Percentiles rank a stretch among this genome's conserved stretches.
Evolutionary conservation across 2,888 invertebrate species (phyloP).

Genomic region (Volucella zonaria): DNA sequence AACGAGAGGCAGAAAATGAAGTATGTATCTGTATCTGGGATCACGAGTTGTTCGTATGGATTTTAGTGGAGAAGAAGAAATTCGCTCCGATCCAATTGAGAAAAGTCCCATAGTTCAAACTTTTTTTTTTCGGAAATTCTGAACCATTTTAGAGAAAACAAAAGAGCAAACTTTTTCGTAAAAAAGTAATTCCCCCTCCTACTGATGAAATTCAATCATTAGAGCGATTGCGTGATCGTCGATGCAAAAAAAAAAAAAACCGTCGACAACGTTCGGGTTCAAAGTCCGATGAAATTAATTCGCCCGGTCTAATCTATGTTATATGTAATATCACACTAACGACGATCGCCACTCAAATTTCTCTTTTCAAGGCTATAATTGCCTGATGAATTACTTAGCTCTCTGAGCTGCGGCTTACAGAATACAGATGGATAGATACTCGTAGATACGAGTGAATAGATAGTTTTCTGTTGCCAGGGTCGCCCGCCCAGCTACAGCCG

Average conservation of each 20-base stretch:
- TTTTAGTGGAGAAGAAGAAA: not conserved
- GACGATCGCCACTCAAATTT: slow-evolving; percentile 9
- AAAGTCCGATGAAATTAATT: slow-evolving; percentile 19
- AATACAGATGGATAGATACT: not conserved
- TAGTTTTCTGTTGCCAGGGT: not conserved
- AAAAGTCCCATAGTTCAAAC: no score
- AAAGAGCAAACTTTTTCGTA: not conserved
- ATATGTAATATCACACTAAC: no score
- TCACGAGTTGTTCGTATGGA: not conserved
- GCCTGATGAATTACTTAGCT: slow-evolving; percentile 10
- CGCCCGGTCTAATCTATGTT: not conserved
- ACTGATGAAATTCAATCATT: not conserved
- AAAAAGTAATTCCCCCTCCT: not conserved
- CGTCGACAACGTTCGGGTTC: not conserved
- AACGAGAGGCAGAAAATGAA: no score
- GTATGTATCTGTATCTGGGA: not conserved
- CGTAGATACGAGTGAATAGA: no score
- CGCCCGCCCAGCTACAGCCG: no score
- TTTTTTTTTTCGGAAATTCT: not conserved
- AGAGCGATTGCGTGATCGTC: not conserved
- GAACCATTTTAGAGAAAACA: not conserved
- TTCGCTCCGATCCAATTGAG: no score
- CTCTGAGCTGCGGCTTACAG: not conserved
- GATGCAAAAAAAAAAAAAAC: not conserved
- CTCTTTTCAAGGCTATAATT: slow-evolving; percentile 15